Evolutionary conservation across 2,888 invertebrate species (phyloP).

Genomic region (Troilus luridus): DNA sequence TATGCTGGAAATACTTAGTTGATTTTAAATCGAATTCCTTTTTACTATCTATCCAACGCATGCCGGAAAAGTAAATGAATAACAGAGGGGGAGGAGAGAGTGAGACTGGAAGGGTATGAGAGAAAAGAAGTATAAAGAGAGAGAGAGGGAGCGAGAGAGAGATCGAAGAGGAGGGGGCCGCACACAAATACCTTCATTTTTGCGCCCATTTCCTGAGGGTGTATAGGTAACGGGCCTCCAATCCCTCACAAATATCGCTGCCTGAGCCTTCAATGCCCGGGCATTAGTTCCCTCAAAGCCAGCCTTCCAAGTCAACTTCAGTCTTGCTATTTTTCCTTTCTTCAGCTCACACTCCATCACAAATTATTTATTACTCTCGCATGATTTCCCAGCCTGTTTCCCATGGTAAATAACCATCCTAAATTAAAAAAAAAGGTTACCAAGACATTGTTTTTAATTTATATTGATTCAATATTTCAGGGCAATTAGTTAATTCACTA

Average conservation of each 20-base stretch:
- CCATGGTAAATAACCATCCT: neutral
- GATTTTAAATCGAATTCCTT: neutral
- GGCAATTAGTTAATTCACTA: too few species aligned
- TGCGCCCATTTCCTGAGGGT: constrained; percentile 55
- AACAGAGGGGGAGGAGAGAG: constrained; percentile 70
- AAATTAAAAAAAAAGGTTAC: too few species aligned
- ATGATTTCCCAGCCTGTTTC: neutral
- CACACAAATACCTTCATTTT: constrained; percentile 59
- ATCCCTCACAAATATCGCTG: constrained; percentile 52
- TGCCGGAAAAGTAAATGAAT: constrained; percentile 22
- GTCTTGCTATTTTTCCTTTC: constrained; percentile 7
- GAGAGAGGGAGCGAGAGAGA: neutral
- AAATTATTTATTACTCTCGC: constrained; percentile 25
- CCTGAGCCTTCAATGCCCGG: neutral
- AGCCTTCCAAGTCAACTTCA: constrained; percentile 29
- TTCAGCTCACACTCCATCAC: neutral
- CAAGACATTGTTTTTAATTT: neutral
- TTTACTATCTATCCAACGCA: neutral
- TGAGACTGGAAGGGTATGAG: constrained; percentile 66
- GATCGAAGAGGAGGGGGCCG: neutral
- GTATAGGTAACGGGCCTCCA: constrained; percentile 41
- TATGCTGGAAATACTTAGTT: neutral
- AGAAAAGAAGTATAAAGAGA: constrained; percentile 24
- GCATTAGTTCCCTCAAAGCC: constrained; percentile 56
- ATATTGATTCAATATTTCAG: too few species aligned